Percentiles rank a stretch among this genome's conserved stretches.
Evolutionary conservation across 1,140 invertebrate species (phyloP).

Genomic region (Bombus vancouverensis): DNA sequence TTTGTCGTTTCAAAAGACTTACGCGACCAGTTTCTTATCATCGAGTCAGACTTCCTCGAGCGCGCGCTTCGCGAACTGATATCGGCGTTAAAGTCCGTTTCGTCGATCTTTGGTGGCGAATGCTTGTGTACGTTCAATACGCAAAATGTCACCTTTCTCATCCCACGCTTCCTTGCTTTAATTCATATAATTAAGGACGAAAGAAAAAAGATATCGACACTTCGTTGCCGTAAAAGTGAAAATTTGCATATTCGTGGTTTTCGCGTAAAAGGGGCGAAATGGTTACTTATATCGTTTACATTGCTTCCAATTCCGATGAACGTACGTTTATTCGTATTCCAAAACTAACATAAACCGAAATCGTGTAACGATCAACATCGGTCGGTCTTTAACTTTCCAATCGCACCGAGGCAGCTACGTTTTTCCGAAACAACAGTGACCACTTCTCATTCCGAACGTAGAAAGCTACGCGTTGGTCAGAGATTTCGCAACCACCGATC

Average conservation of each 20-base stretch:
- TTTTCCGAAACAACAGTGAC: neutral
- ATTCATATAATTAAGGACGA: no score
- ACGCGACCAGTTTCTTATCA: slow-evolving; percentile 19
- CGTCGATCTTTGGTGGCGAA: no score
- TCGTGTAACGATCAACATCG: no score
- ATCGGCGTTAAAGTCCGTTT: no score
- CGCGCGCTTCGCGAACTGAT: neutral
- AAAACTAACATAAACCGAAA: neutral
- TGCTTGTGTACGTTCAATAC: no score
- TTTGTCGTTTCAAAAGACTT: slow-evolving; percentile 13
- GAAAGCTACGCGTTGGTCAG: neutral
- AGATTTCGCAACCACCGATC: slow-evolving; percentile 45
- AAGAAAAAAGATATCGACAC: no score
- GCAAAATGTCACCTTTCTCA: no score
- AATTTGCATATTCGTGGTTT: no score
- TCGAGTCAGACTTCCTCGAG: neutral
- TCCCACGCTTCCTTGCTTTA: no score
- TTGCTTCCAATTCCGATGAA: neutral
- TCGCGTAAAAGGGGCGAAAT: no score
- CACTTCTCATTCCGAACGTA: neutral
- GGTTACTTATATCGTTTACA: no score
- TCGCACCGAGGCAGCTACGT: neutral
- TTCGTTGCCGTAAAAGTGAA: no score
- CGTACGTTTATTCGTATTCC: neutral
- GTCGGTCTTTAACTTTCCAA: neutral